A percentile compares a stretch with the other conserved stretches of the same genome.
Conservation (phyloP, 2,113 vertebrate species). For the Etheostoma cragini region DNA sequence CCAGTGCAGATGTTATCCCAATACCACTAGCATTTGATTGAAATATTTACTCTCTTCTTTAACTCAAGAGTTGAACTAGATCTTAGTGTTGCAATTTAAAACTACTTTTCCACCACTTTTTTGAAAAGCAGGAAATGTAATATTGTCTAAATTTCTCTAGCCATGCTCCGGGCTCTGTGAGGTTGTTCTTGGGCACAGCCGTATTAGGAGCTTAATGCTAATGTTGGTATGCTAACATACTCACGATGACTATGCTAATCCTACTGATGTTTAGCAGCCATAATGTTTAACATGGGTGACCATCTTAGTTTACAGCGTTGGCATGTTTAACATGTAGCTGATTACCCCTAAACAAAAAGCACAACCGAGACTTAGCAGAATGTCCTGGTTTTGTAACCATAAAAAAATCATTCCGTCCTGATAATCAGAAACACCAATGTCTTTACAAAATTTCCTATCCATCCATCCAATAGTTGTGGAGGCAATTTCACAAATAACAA, state of each 20-base stretch:
- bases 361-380: not conserved
- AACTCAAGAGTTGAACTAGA: not conserved
- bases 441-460: not conserved
- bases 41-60: conserved; percentile 18
- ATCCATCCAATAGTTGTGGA: not conserved
- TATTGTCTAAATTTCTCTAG: not conserved
- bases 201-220: not conserved
- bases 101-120: not conserved
- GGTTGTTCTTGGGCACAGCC: too few species aligned
- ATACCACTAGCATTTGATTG: conserved; percentile 8
- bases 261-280: not conserved
- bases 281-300: not conserved
- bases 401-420: not conserved
- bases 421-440: not conserved
- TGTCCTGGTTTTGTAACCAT: not conserved
- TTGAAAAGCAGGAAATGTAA: not conserved
- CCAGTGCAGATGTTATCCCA: conserved; percentile 28
- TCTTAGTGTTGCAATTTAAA: not conserved
- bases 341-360: not conserved
- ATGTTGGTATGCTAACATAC: not conserved
- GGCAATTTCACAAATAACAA: not conserved
- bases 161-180: not conserved
- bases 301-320: not conserved
- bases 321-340: not conserved
- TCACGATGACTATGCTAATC: not conserved